A percentile compares a stretch with the other conserved stretches of the same genome.
Conservation (phyloP, 2,113 vertebrate species). For the Limanda limanda region DNA sequence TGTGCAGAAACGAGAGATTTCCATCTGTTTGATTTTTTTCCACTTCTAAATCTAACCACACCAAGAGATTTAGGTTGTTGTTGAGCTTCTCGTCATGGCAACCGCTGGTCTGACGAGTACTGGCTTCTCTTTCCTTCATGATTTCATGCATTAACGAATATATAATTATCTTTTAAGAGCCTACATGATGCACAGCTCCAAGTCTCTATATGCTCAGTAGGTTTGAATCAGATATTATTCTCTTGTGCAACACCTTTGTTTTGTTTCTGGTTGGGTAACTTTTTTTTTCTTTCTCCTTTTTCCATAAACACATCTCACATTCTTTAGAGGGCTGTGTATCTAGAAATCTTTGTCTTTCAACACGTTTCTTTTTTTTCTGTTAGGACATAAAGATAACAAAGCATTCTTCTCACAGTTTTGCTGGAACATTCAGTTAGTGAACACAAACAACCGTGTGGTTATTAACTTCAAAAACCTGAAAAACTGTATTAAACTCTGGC, state of each 20-base stretch:
- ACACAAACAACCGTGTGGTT: constrained; percentile 60
- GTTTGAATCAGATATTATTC: constrained; percentile 32
- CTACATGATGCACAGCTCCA: neutral
- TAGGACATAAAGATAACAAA: constrained; percentile 55
- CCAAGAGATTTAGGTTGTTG: constrained; percentile 39
- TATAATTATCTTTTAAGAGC: constrained; percentile 45
- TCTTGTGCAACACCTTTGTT: constrained; percentile 57
- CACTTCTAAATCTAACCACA: constrained; percentile 62
- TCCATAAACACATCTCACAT: constrained; percentile 63
- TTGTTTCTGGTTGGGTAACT: constrained; percentile 51
- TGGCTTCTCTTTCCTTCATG: constrained; percentile 48
- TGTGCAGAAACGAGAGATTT: constrained; percentile 55
- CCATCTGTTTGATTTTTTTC: constrained; percentile 64
- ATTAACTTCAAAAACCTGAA: constrained; percentile 71
- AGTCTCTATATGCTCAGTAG: constrained; percentile 17
- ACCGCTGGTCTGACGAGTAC: constrained; percentile 32
- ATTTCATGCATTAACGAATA: constrained; percentile 46
- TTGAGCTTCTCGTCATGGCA: constrained; percentile 56
- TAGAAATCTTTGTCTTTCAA: constrained; percentile 59
- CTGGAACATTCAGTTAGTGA: constrained; percentile 60
- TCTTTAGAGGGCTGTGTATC: constrained; percentile 37
- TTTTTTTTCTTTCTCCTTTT: constrained; percentile 37
- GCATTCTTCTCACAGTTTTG: constrained; percentile 61
- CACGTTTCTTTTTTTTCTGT: constrained; percentile 29
- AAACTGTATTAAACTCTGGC: constrained; percentile 52